Evolutionary conservation across 2,113 vertebrate genomes (phyloP), one percentile per base, ranked within the genome.

Genomic region (Podarcis raffonei): DNA sequence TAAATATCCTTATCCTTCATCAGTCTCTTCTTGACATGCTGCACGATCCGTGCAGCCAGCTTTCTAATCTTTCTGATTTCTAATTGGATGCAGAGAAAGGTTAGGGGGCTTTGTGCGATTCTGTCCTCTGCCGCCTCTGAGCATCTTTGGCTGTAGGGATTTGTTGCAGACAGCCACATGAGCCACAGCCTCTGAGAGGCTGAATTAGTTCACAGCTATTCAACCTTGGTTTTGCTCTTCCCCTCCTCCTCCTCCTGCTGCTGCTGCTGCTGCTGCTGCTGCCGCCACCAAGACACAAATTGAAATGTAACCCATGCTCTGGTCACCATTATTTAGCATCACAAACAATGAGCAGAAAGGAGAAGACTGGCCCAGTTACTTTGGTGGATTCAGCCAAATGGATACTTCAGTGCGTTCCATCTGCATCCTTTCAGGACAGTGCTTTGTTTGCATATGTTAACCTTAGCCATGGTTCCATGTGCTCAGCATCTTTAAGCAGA

Each of bases 291-390:
- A 0, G 5, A 42, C 77, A 37, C 4, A 85, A 84, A 30, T 53
- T 20, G 86, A 65, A 89, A 57, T 69, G 3, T 68, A 48, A 65
- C 81, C 48, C 27, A 42, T 68, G 65, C 85, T 83, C 18, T 68
- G 72, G 53, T n/a, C 85, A n/a, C 53, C 0, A 2, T 27, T 27
- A 3, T 69, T 85, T 69, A 48, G 77, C 76, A 65, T 87, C 87
- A 23, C 0, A 59, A 74, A 20, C 0, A 6, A 66, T 35, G 53
- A 88, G 84, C 37, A 11, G 30, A 59, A 0, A 0, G 25, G 69
- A 89, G 48, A 89, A 81, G 86, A 30, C 62, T 86, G 76, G n/a
- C 85, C 85, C 85, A 86, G 85, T 86, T 79, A 79, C 62, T 86
- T 25, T 48, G 75, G 27, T 86, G 37, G 62, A 68, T 79, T 86